A percentile compares a stretch with the other conserved stretches of the same genome.
Evolutionary conservation across 2,113 vertebrate genomes (phyloP).

Genomic region (Silurus asotus): DNA sequence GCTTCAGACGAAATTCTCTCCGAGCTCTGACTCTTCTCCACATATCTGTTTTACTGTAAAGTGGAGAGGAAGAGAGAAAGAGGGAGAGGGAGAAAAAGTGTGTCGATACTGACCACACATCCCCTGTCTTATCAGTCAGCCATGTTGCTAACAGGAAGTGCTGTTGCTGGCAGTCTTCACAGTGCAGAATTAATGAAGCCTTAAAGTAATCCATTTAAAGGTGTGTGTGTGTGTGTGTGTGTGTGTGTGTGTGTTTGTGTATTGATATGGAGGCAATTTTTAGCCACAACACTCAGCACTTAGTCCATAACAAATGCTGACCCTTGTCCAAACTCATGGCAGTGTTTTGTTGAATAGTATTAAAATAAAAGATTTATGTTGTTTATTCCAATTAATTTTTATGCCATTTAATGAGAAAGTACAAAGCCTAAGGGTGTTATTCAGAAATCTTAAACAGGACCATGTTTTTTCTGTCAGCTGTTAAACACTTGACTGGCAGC

Average conservation of each 20-base stretch:
- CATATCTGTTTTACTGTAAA: not conserved
- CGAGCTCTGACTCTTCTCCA: not conserved
- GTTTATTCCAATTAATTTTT: not conserved
- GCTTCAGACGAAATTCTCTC: not conserved
- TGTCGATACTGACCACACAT: not conserved
- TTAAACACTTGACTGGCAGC: not conserved
- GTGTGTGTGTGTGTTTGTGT: not conserved
- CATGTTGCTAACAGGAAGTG: slow-evolving; percentile 27
- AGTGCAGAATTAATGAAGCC: slow-evolving; percentile 29
- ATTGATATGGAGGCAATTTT: not conserved
- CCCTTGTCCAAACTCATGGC: not conserved
- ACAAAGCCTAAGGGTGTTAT: not conserved
- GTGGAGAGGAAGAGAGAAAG: not conserved
- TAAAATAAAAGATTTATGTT: not conserved
- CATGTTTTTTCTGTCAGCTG: not conserved
- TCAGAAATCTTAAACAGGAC: not conserved
- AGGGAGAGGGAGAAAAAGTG: not conserved
- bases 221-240: not conserved
- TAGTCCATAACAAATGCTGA: not conserved
- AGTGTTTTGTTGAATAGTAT: not conserved
- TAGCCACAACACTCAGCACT: slow-evolving; percentile 24
- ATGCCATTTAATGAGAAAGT: not conserved
- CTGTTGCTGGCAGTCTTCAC: slow-evolving; percentile 10
- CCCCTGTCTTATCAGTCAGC: slow-evolving; percentile 21
- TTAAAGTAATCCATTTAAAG: slow-evolving; percentile 18